Evolutionary conservation across 2,113 vertebrate species (phyloP).

Genomic region (Grantiella picta): DNA sequence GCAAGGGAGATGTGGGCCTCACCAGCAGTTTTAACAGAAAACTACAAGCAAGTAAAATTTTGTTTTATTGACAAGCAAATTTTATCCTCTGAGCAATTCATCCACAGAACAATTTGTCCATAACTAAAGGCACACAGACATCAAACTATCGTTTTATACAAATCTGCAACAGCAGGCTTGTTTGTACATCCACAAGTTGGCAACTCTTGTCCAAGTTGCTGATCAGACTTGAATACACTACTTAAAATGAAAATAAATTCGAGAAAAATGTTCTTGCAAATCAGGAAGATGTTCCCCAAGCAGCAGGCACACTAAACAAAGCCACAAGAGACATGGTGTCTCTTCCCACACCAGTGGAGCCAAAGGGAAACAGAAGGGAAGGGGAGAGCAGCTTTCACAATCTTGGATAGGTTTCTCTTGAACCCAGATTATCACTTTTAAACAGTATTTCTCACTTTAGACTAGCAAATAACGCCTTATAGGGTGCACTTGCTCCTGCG

Average conservation of each 20-base stretch:
- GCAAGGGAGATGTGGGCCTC: background rate
- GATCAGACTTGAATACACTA: background rate
- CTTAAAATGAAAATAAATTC: background rate
- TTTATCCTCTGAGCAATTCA: background rate
- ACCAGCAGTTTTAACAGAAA: background rate
- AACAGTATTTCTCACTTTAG: background rate
- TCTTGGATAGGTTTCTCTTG: background rate
- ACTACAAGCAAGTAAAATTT: background rate
- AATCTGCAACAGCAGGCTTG: background rate
- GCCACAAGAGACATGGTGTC: fast-evolving
- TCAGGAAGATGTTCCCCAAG: background rate
- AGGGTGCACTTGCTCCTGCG: fast-evolving
- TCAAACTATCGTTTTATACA: background rate
- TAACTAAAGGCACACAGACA: background rate
- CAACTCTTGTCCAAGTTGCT: fast-evolving
- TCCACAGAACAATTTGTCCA: background rate
- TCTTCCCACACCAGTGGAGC: background rate
- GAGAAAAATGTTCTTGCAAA: background rate
- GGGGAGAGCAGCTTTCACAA: background rate
- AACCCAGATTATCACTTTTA: background rate
- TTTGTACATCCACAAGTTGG: background rate
- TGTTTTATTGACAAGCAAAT: background rate
- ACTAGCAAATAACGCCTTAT: background rate
- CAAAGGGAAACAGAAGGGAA: background rate
- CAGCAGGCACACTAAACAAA: fast-evolving